Evolutionary conservation across 2,888 invertebrate species (phyloP), one percentile per base, ranked within the genome.

Genomic region (Erpobdella octoculata): DNA sequence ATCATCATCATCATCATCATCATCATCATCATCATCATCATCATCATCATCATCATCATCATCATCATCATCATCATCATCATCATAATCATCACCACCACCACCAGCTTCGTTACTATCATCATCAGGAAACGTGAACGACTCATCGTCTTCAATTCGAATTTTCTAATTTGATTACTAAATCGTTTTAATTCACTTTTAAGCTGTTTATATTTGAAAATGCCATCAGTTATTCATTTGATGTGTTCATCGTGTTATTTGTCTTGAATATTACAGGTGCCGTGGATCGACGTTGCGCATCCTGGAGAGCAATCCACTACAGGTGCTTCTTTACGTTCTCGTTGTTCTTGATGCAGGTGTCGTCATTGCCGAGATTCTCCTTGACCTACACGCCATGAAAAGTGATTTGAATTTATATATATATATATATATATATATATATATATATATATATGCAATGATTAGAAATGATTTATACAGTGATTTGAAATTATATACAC

Each of bases 381-480:
- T 73, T n/a, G 73, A 73, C 37, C 73, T 73, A 15, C 73, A 73
- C 38, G 73, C 73, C 35, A 71, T 73, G 53, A 73, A 71, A 71
- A 71, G 73, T 73, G 25, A 18, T 5, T 36, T 37, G 6, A 12
- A 15, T 28, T 65, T 65, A 25, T n/a, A n/a, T n/a, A n/a, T n/a
- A n/a, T n/a, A n/a, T n/a, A n/a, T n/a, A n/a, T n/a, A n/a, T n/a
- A n/a, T n/a, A n/a, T n/a, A n/a, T n/a, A 46, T 46, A 46, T 46
- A n/a, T 46, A 46, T 3, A 21, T 3, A 46, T 46, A 46, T n/a
- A n/a, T 18, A 46, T 46, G 21, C 21, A n/a, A 5, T 46, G 21
- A 46, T 46, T 46, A 21, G 5, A n/a, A n/a, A 21, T 3, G 46
- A 21, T 46, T 41, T 3, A 46, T 5, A 5, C 18, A n/a, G 5